These are phyloP conservation scores for Enteromius radiatus DNA, from an alignment of 2,797 vertebrate species.

Conservation along the genomic window DNA sequence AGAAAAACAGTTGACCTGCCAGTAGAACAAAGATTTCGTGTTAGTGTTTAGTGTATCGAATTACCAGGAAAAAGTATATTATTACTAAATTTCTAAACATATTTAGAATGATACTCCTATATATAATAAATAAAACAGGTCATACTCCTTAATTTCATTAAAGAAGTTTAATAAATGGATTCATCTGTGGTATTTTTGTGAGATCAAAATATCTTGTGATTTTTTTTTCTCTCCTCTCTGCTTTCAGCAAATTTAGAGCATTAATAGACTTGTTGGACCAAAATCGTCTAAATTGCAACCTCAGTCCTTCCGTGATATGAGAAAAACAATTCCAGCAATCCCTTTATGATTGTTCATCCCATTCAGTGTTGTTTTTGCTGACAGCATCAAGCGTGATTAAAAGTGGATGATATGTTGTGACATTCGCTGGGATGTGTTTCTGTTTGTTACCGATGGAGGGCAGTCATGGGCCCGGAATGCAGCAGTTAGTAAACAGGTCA, in stretches of 20 bases:
- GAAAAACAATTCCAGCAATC: not conserved
- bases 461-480: constrained; percentile 57
- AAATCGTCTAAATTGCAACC: not conserved
- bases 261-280: not conserved
- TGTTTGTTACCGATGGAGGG: constrained; percentile 61
- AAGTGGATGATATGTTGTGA: constrained; percentile 26
- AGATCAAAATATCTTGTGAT: not conserved
- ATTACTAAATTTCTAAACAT: not conserved
- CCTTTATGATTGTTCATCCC: constrained; percentile 17
- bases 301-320: not conserved
- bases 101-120: not conserved
- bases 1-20: not conserved
- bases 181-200: not conserved
- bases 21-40: not conserved
- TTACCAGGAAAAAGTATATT: not conserved
- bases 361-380: constrained; percentile 1
- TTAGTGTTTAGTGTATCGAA: not conserved
- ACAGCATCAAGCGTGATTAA: constrained; percentile 14
- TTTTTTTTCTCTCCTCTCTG: not conserved
- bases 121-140: not conserved
- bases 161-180: too few relatives aligned
- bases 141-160: not conserved
- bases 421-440: not conserved
- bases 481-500: constrained; percentile 54
- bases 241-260: not conserved